Evolutionary conservation across 1,140 invertebrate genomes (phyloP).

Genomic region (Bombus superbus): DNA sequence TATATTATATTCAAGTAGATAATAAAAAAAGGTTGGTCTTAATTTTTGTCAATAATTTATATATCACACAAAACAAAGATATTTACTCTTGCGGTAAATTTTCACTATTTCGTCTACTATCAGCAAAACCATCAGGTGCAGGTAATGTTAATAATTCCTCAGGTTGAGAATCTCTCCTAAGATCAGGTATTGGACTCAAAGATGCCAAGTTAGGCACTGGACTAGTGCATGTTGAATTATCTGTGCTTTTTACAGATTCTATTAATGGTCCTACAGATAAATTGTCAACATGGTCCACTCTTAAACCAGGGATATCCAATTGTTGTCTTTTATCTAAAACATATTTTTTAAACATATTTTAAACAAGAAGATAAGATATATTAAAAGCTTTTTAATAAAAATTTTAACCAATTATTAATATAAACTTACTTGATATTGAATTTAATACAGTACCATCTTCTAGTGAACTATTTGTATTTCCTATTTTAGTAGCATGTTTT

Average conservation of each 20-base stretch:
- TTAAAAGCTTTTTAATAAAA: background rate
- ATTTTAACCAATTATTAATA: constrained; percentile 12
- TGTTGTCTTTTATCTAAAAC: constrained; percentile 69
- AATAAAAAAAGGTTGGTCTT: constrained; percentile 7
- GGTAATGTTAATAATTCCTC: constrained; percentile 86
- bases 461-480: constrained; percentile 69
- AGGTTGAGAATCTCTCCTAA: constrained; percentile 86
- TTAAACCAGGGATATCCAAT: constrained; percentile 69
- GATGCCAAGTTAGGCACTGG: constrained; percentile 85
- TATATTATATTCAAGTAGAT: background rate
- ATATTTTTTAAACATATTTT: background rate
- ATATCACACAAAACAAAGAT: constrained; percentile 18
- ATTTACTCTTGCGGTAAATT: constrained; percentile 83
- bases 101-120: constrained; percentile 87
- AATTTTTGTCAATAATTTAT: constrained; percentile 18
- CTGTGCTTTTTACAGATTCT: constrained; percentile 80
- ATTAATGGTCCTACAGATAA: constrained; percentile 76
- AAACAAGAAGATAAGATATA: background rate
- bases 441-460: constrained; percentile 52
- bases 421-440: constrained; percentile 47
- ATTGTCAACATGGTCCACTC: constrained; percentile 67
- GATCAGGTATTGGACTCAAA: constrained; percentile 87
- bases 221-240: constrained; percentile 85
- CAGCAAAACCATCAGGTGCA: constrained; percentile 90
- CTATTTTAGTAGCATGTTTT: constrained; percentile 70